phyloP scores from a whole-genome alignment of 1,140 invertebrate genomes.

The Tribolium castaneum region DNA sequence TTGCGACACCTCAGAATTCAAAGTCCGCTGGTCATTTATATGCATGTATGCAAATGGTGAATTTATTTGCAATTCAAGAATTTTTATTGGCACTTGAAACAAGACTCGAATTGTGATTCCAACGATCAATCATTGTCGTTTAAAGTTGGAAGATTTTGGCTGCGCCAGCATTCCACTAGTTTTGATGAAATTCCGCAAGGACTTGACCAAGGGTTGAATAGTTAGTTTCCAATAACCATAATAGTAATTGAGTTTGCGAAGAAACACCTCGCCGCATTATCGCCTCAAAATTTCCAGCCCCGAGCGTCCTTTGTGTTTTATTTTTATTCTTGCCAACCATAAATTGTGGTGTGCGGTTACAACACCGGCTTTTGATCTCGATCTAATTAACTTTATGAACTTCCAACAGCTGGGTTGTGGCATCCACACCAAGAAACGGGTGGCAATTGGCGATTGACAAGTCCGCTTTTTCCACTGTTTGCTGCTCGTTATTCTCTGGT shows the following conservation, averaged over 20 bases:
- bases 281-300: background rate
- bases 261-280: background rate
- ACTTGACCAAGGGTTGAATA: background rate
- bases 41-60: background rate
- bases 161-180: background rate
- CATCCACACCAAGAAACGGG: background rate
- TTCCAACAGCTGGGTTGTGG: slow-evolving; percentile 16
- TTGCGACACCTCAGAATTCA: too few species aligned
- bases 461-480: slow-evolving; percentile 3
- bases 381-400: slow-evolving; percentile 27
- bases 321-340: slow-evolving; percentile 1
- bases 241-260: background rate
- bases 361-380: slow-evolving; percentile 9
- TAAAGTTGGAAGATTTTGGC: background rate
- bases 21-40: background rate
- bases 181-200: background rate
- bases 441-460: slow-evolving; percentile 18
- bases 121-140: background rate
- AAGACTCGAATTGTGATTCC: background rate
- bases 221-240: background rate
- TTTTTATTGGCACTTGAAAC: background rate
- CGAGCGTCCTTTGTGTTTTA: slow-evolving; percentile 1
- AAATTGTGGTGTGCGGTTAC: slow-evolving; percentile 21
- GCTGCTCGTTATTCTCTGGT: background rate
- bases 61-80: background rate